A percentile compares a stretch with the other conserved stretches of the same genome.
Evolutionary conservation across 2,888 invertebrate species (phyloP).

Genomic region (Protonemura montana): DNA sequence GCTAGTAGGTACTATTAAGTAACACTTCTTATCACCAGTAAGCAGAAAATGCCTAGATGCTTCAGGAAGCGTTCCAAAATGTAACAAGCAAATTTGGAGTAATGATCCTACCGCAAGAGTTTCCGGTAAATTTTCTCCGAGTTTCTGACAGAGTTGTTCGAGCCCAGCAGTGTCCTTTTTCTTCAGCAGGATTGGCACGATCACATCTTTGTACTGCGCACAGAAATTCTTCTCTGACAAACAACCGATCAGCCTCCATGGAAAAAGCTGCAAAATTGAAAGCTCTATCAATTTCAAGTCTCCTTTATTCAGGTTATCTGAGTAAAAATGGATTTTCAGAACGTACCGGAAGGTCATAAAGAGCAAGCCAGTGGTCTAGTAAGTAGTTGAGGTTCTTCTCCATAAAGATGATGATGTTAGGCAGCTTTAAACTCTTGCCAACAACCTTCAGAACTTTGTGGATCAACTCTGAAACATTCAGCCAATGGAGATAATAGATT

Average conservation of each 20-base stretch:
- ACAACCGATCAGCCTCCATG: slow-evolving; percentile 57
- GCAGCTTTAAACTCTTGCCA: slow-evolving; percentile 53
- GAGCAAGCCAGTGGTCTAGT: slow-evolving; percentile 63
- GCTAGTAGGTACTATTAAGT: no score
- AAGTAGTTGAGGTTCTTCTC: slow-evolving; percentile 62
- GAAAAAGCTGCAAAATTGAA: slow-evolving; percentile 54
- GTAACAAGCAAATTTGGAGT: no score
- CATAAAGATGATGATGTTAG: slow-evolving; percentile 55
- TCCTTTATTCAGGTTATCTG: no score
- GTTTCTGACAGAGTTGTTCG: slow-evolving; percentile 54
- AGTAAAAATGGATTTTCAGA: no score
- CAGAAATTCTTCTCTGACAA: slow-evolving; percentile 58
- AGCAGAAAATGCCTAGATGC: no score
- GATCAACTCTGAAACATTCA: slow-evolving; percentile 54
- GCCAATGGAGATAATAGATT: no score
- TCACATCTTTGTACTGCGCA: slow-evolving; percentile 56
- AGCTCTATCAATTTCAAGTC: no score
- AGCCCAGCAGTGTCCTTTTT: slow-evolving; percentile 55
- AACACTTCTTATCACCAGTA: no score
- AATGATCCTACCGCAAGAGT: slow-evolving; percentile 51
- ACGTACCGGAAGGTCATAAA: slow-evolving; percentile 58
- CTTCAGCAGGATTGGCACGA: slow-evolving; percentile 59
- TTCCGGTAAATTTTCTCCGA: slow-evolving; percentile 48
- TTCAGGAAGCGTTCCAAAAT: no score
- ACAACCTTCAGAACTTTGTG: slow-evolving; percentile 61